Base-by-base conservation (phyloP, 1,140 invertebrate species). In the Zaprionus lachaisei region DNA sequence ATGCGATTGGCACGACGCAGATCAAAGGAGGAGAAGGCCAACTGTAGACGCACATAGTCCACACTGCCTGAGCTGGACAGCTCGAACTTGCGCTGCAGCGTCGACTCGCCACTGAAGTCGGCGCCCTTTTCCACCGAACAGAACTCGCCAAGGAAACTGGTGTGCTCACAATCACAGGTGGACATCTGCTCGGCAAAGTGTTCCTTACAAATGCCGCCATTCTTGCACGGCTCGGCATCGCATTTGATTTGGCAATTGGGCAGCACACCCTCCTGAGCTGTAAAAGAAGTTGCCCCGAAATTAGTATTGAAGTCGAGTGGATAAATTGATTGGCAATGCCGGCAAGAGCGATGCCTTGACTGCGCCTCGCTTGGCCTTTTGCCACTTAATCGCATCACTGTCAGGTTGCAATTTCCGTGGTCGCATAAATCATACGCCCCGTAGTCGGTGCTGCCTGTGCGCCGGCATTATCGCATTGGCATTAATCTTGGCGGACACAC, bases 231-330 rank as follows among this genome's bases (percentile, higher is more conserved):
- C 60, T 96, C 94, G 0, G 95, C 94, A 74, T 98, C 97, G 91
- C 98, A 99, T 82, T 97, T 97, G 95, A 98, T 97, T 77, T 96
- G 96, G 93, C 98, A 99, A 74, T 96, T 95, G 2, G 95, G 94
- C 17, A 97, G 92, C 0, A 98, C 95, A 5, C 96, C 97, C 90
- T 94, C 89, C 20, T 79, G 80, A 62, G 63, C 92, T 93, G 72
- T 22, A 24, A 24, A 9, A 14, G 22, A 47, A 47, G 41, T 17
- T 17, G 41, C n/a, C 4, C 2, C 20, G 11, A 15, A 7, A 47
- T 11, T 14, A 49, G 34, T 41, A 55, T 34, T 34, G 31, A 34
- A 34, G 31, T 34, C 31, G 47, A 22, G 22, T 49, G 17, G 17
- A 38, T 44, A 57, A 37, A 54, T 49, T 24, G 34, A 51, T 51